A percentile compares a stretch with the other conserved stretches of the same genome.
These are phyloP conservation scores for Hippolais icterina DNA, from an alignment of 2,113 vertebrate genomes.

Conservation along the genomic window DNA sequence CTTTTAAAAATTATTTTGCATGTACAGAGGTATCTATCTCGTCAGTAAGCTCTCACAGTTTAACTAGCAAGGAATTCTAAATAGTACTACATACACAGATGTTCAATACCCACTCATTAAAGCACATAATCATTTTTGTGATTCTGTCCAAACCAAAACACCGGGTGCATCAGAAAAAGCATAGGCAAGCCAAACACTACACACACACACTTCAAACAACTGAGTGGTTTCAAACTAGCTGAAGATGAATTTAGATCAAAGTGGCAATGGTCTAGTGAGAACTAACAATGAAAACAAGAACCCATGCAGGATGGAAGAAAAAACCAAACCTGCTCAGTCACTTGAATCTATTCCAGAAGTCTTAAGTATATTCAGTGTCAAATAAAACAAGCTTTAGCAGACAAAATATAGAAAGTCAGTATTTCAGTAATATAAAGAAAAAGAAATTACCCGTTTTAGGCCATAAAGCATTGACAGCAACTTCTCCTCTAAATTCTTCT, in stretches of 20 bases:
- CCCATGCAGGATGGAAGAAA: background rate
- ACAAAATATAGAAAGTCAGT: background rate
- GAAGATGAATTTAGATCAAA: background rate
- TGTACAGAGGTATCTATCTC: background rate
- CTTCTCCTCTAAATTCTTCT: conserved; percentile 93
- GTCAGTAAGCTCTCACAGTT: background rate
- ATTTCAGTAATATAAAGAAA: background rate
- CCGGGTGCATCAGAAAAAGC: background rate
- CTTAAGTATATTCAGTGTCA: background rate
- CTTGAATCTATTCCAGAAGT: background rate
- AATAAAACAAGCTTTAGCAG: background rate
- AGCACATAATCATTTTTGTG: background rate
- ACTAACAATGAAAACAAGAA: background rate
- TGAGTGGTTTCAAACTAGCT: background rate
- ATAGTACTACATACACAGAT: background rate
- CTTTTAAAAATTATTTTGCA: background rate
- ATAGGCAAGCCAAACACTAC: background rate
- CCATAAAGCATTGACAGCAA: conserved; percentile 96
- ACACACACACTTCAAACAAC: background rate
- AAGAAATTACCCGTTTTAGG: conserved; percentile 86
- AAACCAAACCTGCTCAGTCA: background rate
- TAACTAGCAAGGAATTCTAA: background rate
- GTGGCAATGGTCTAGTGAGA: background rate
- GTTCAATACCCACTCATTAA: background rate
- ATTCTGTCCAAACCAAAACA: background rate